Evolutionary conservation across 2,888 invertebrate species (phyloP).

Genomic region (Protonemura montana): DNA sequence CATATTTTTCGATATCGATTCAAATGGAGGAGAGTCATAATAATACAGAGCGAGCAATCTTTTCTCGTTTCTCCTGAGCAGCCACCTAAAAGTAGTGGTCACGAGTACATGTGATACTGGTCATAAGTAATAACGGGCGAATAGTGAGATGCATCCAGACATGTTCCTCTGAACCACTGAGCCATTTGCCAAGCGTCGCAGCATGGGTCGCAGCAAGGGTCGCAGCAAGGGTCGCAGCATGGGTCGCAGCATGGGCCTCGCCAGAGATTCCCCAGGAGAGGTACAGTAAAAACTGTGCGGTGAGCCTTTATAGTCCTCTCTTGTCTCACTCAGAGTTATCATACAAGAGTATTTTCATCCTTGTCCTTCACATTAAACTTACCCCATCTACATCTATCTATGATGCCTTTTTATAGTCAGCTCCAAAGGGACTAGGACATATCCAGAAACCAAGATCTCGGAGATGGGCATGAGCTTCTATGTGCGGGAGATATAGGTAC

Average conservation of each 20-base stretch:
- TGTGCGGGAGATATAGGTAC: neutral
- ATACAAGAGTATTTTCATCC: constrained; percentile 5
- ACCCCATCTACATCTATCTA: constrained; percentile 44
- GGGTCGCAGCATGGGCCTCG: neutral
- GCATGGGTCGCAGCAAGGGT: neutral
- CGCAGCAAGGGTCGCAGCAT: constrained; percentile 20
- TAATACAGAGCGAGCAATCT: neutral
- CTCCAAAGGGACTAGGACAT: constrained; percentile 41
- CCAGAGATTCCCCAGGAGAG: constrained; percentile 41
- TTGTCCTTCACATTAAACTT: constrained; percentile 22
- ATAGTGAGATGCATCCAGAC: neutral
- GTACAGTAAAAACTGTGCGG: constrained; percentile 43
- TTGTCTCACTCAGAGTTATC: constrained; percentile 20
- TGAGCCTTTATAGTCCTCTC: constrained; percentile 43
- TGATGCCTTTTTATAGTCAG: constrained; percentile 42
- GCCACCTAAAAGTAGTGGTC: neutral
- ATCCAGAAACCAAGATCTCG: neutral
- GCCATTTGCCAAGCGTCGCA: constrained; percentile 12
- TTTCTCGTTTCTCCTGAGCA: neutral
- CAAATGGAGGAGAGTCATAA: neutral
- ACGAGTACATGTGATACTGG: neutral
- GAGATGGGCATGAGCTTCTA: neutral
- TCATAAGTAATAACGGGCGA: neutral
- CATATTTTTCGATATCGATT: neutral
- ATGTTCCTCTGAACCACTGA: neutral